Evolutionary conservation across 2,888 invertebrate genomes (phyloP).

Genomic region (Amphimallon solstitiale): DNA sequence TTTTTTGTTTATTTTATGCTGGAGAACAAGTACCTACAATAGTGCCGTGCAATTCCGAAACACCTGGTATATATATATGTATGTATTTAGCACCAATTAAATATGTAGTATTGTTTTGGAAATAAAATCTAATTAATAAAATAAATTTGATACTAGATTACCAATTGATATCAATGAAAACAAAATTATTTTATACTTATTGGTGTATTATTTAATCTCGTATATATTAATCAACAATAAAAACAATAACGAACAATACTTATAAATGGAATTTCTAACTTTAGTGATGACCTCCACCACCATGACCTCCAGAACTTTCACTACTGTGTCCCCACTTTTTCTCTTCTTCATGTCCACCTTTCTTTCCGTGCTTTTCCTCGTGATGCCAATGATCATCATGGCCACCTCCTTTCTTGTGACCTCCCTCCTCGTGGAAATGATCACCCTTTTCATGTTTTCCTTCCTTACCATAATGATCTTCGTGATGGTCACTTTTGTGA

Average conservation of each 20-base stretch:
- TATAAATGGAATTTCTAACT: neutral
- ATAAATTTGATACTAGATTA: neutral
- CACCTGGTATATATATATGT: no score
- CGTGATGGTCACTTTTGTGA: slow-evolving; percentile 79
- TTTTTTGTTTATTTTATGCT: no score
- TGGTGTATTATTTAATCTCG: slow-evolving; percentile 24
- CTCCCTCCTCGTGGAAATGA: slow-evolving; percentile 81
- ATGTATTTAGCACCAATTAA: no score
- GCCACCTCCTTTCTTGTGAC: slow-evolving; percentile 81
- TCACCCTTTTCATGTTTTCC: slow-evolving; percentile 83
- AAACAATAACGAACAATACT: slow-evolving; percentile 16
- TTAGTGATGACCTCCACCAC: slow-evolving; percentile 24
- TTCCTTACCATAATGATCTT: slow-evolving; percentile 83
- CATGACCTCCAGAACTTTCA: slow-evolving; percentile 39
- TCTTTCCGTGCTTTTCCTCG: slow-evolving; percentile 80
- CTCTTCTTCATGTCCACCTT: slow-evolving; percentile 81
- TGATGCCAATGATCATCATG: slow-evolving; percentile 81
- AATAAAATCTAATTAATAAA: no score
- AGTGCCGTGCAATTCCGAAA: no score
- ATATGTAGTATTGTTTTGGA: no score
- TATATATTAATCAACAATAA: slow-evolving; percentile 29
- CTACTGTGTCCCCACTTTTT: slow-evolving; percentile 77
- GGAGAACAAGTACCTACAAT: no score
- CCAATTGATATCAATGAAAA: neutral
- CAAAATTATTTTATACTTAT: neutral